A percentile compares a stretch with the other conserved stretches of the same genome.
These are phyloP conservation scores for Bubo blakistoni DNA, from an alignment of 2,113 vertebrate species.

Conservation along the genomic window DNA sequence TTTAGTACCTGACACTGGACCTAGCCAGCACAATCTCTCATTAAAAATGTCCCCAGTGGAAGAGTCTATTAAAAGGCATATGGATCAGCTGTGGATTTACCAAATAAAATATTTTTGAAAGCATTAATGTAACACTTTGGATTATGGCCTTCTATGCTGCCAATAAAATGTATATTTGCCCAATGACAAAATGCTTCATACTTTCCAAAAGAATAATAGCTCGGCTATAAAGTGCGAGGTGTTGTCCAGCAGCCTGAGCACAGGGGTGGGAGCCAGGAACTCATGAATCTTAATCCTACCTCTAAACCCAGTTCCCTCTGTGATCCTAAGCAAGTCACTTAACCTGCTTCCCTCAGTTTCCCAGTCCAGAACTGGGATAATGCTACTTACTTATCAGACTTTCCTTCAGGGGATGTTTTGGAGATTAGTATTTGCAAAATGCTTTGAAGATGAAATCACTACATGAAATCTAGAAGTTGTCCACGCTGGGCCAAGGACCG, in stretches of 20 bases:
- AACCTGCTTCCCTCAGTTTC: slow-evolving; percentile 38
- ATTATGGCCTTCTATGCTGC: not conserved
- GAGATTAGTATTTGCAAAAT: slow-evolving; percentile 47
- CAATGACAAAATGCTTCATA: slow-evolving; percentile 59
- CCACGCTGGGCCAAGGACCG: not conserved
- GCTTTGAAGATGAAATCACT: slow-evolving; percentile 64
- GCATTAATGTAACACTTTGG: slow-evolving; percentile 50
- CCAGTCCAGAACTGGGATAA: slow-evolving; percentile 41
- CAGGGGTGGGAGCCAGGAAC: slow-evolving; percentile 28
- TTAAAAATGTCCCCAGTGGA: slow-evolving; percentile 86
- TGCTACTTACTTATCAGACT: slow-evolving; percentile 60
- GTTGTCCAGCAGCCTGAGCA: slow-evolving; percentile 30
- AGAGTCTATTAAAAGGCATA: slow-evolving; percentile 80
- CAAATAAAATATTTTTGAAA: slow-evolving; percentile 69
- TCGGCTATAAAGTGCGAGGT: slow-evolving; percentile 15
- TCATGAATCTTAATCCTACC: slow-evolving; percentile 53
- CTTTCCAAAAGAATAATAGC: slow-evolving; percentile 60
- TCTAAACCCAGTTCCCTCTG: slow-evolving; percentile 51
- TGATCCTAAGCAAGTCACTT: slow-evolving; percentile 19
- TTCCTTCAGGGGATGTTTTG: slow-evolving; percentile 54
- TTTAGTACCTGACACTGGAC: slow-evolving; percentile 87
- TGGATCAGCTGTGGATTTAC: slow-evolving; percentile 59
- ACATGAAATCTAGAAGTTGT: not conserved
- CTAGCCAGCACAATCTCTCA: slow-evolving; percentile 83
- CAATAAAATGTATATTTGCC: slow-evolving; percentile 48